Conservation (phyloP, 2,797 vertebrate genomes). For the Peromyscus melanophrys region DNA sequence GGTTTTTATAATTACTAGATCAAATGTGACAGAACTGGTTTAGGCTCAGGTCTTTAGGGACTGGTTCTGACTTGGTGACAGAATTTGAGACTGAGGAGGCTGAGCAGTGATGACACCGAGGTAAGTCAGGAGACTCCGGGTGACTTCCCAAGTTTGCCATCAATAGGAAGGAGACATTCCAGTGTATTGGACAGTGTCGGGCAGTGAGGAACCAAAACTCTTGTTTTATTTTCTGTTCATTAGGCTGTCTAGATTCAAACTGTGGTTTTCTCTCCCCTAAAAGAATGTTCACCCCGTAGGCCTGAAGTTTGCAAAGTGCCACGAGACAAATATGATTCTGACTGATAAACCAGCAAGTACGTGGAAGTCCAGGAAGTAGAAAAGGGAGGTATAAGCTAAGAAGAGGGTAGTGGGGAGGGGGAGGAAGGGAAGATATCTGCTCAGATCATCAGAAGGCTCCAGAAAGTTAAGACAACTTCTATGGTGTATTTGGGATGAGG, state of each 20-base stretch:
- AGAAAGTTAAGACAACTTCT: slow-evolving; percentile 19
- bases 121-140: background rate
- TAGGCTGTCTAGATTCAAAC: background rate
- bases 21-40: slow-evolving; percentile 38
- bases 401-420: too few relatives aligned
- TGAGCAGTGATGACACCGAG: background rate
- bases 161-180: background rate
- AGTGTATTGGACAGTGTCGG: background rate
- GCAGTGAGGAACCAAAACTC: background rate
- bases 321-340: background rate
- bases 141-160: background rate
- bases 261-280: background rate
- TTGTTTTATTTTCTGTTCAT: background rate
- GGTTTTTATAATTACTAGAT: slow-evolving; percentile 51
- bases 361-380: background rate
- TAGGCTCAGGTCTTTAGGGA: slow-evolving; percentile 35
- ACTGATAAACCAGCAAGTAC: background rate
- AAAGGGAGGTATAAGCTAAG: background rate
- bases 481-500: background rate
- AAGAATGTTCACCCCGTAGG: background rate
- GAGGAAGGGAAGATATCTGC: background rate
- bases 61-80: background rate
- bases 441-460: background rate
- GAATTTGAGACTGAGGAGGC: background rate
- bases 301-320: background rate